These are phyloP conservation scores for Drosophila kanapiae DNA, from an alignment of 1,140 invertebrate genomes.

Conservation along the genomic window DNA sequence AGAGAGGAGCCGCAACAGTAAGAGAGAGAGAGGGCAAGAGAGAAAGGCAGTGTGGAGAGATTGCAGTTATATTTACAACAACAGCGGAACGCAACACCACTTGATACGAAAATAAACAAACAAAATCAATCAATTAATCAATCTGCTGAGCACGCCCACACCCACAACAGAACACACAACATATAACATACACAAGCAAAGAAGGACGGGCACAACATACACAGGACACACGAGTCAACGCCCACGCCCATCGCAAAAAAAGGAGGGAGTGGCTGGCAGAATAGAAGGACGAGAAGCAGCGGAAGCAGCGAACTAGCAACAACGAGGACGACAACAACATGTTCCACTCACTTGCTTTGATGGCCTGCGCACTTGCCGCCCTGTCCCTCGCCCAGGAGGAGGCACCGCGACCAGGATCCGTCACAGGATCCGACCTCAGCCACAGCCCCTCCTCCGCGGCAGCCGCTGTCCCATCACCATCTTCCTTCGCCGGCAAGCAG, in stretches of 20 bases:
- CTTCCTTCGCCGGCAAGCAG: conserved; percentile 51
- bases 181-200: conserved; percentile 1
- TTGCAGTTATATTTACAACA: conserved; percentile 26
- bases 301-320: conserved; percentile 12
- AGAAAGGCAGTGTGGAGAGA: not conserved
- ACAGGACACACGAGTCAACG: conserved; percentile 44
- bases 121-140: conserved; percentile 84
- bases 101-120: conserved; percentile 83
- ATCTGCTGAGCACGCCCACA: conserved; percentile 68
- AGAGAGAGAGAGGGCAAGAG: not conserved
- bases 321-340: conserved; percentile 25
- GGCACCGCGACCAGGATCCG: conserved; percentile 19
- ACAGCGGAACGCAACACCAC: conserved; percentile 44
- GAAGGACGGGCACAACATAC: conserved; percentile 15
- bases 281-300: conserved; percentile 7
- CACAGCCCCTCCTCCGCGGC: conserved; percentile 5
- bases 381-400: conserved; percentile 45
- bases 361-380: conserved; percentile 57
- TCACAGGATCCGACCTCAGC: conserved; percentile 22
- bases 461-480: conserved; percentile 10
- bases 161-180: conserved; percentile 19
- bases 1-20: not conserved
- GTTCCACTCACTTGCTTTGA: conserved; percentile 70
- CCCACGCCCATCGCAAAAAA: conserved; percentile 54
- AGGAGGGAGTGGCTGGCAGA: conserved; percentile 35